Percentiles rank a stretch among this genome's conserved stretches.
Evolutionary conservation across 2,888 invertebrate genomes (phyloP).

Genomic region (Pollenia amentaria): DNA sequence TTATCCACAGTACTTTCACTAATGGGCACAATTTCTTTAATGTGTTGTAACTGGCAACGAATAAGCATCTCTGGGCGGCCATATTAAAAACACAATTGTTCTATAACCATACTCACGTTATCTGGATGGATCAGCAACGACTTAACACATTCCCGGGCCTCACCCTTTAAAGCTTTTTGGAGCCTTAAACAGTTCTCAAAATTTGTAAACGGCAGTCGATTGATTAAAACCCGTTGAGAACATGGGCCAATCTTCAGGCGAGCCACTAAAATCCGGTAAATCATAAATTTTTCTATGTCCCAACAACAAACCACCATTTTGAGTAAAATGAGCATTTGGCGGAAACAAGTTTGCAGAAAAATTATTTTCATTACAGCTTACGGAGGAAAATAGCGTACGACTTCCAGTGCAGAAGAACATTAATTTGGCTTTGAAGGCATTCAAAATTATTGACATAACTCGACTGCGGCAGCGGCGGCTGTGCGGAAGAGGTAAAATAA

Average conservation of each 20-base stretch:
- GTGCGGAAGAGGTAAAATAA: no score
- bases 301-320: background rate
- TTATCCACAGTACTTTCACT: background rate
- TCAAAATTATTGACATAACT: no score
- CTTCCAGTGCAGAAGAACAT: background rate
- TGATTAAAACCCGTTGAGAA: background rate
- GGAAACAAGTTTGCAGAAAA: no score
- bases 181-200: constrained; percentile 21
- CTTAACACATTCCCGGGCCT: constrained; percentile 1
- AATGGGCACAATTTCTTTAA: background rate
- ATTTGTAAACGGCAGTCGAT: background rate
- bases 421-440: no score
- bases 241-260: constrained; percentile 6
- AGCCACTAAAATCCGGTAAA: no score
- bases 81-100: background rate
- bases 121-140: background rate
- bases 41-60: background rate
- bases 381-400: background rate
- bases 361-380: background rate
- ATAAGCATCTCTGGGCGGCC: background rate
- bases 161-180: constrained; percentile 14
- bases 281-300: constrained; percentile 7
- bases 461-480: no score
- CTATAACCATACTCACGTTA: background rate
- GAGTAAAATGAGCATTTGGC: no score